Percentiles rank a stretch among this genome's conserved stretches.
These are phyloP conservation scores for Cossypha dichroa DNA, from an alignment of 2,797 vertebrate genomes.

Conservation along the genomic window DNA sequence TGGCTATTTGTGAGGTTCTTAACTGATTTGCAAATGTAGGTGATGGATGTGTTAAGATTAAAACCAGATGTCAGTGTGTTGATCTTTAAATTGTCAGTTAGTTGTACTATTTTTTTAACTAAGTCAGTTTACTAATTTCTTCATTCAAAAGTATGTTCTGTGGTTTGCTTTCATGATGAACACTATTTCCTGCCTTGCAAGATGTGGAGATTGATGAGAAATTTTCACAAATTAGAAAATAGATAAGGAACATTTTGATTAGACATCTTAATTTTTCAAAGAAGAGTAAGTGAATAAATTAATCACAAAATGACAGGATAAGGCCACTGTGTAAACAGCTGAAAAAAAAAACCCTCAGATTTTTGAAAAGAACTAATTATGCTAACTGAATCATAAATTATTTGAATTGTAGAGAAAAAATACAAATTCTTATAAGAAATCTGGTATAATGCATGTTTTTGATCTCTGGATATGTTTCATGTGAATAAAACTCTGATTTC, in stretches of 20 bases:
- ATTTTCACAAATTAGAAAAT: slow-evolving; percentile 23
- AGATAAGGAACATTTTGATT: not conserved
- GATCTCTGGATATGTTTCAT: not conserved
- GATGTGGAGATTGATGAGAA: not conserved
- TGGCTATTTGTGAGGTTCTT: slow-evolving; percentile 50
- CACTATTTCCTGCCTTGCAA: not conserved
- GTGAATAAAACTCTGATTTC: not conserved
- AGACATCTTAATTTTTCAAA: not conserved
- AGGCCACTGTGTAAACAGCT: not conserved
- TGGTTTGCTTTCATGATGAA: slow-evolving; percentile 6
- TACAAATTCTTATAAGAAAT: not conserved
- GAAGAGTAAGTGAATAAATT: not conserved
- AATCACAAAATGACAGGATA: not conserved
- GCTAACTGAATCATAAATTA: not conserved
- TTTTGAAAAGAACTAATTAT: slow-evolving; percentile 23
- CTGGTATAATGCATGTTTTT: not conserved
- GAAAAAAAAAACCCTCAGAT: rapidly evolving
- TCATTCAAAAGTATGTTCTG: slow-evolving; percentile 24
- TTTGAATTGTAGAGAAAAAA: not conserved
- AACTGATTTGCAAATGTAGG: slow-evolving; percentile 51
- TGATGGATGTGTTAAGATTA: slow-evolving; percentile 60
- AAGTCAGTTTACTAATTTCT: slow-evolving; percentile 26
- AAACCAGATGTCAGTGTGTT: slow-evolving; percentile 61
- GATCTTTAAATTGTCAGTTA: slow-evolving; percentile 49
- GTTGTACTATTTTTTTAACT: not conserved